Base-by-base conservation (phyloP, 2,888 invertebrate species). In the Drosophila sordidula region DNA sequence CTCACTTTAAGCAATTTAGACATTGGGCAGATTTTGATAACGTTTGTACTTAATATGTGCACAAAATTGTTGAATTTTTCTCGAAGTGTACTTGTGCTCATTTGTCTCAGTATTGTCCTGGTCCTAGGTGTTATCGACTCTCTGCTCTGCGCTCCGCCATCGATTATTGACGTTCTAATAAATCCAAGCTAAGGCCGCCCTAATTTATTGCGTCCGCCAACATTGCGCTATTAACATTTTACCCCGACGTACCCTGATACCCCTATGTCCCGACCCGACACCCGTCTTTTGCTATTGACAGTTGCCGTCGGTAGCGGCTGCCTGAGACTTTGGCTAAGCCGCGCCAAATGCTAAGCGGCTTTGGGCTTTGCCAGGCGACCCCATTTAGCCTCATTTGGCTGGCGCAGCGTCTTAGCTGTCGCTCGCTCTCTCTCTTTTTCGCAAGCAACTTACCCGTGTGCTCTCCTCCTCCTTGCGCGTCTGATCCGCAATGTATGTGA, bases 401-500 rank as follows among this genome's bases (percentile, higher is more conserved):
- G 39, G 36, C 51, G 16, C 39, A 4, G 8, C 8, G 8, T 29
- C 29, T 29, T 18, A 18, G 18, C 29, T 9, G 8, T 29, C 29
- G 8, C 29, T 29, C 29, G 8, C 29, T 26, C 8, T 26, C 6
- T 26, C 26, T 26, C 26, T 26, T 2, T 29, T 0, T 9, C 29
- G 8, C 29, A 9, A 8, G 8, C n/a, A 47, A 92, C 94, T 93
- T 92, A 97, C 97, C 94, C 96, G 95, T 57, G 97, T 97, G 65
- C 97, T 97, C 91, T 98, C 97, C 93, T 98, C 97, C 92, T 97
- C 97, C 90, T 97, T 95, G 90, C 96, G 95, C 62, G 97, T 97
- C 92, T 98, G 97, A 92, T 98, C 97, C 51, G 98, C 98, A 90
- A 98, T 98, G 92, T 97, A 98, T 90, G 96, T 95, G 80, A 98